Evolutionary conservation across 2,888 invertebrate species (phyloP).

Genomic region (Agrotis clavis): DNA sequence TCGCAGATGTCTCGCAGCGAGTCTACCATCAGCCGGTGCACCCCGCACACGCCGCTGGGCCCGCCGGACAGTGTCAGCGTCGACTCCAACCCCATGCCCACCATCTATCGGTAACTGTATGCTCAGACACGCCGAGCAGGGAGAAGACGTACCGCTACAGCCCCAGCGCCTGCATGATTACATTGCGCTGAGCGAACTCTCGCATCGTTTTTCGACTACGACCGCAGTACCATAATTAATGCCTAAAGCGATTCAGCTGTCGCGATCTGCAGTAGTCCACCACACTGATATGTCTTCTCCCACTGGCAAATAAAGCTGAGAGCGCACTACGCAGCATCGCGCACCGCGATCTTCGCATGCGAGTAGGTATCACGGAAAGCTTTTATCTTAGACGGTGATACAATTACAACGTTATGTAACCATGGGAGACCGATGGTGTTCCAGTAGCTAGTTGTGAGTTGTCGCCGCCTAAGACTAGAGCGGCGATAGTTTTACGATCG

Average conservation of each 20-base stretch:
- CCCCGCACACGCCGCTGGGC: slow-evolving; percentile 88
- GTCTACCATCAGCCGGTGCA: slow-evolving; percentile 92
- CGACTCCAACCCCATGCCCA: slow-evolving; percentile 96
- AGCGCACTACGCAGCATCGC: slow-evolving; percentile 86
- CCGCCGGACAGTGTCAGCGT: slow-evolving; percentile 95
- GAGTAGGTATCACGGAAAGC: slow-evolving; percentile 82
- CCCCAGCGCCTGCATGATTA: slow-evolving; percentile 53
- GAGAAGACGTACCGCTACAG: slow-evolving; percentile 77
- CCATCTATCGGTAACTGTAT: slow-evolving; percentile 95
- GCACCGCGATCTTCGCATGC: slow-evolving; percentile 89
- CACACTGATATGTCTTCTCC: slow-evolving; percentile 80
- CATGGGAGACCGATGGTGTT: not conserved
- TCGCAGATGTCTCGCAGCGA: slow-evolving; percentile 94
- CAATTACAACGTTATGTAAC: slow-evolving; percentile 26
- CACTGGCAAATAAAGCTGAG: slow-evolving; percentile 80
- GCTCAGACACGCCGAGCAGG: slow-evolving; percentile 71
- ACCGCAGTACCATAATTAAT: slow-evolving; percentile 14
- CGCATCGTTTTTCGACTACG: slow-evolving; percentile 35
- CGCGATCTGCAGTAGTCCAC: slow-evolving; percentile 37
- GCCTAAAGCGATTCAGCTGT: slow-evolving; percentile 37
- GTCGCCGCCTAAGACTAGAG: slow-evolving; percentile 65
- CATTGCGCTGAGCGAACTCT: slow-evolving; percentile 43
- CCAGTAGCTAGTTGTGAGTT: slow-evolving; percentile 19
- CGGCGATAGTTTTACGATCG: slow-evolving; percentile 71
- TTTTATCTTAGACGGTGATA: slow-evolving; percentile 68